Evolutionary conservation across 2,797 vertebrate species (phyloP), one percentile per base, ranked within the genome.

Genomic region (Margarornis squamiger): DNA sequence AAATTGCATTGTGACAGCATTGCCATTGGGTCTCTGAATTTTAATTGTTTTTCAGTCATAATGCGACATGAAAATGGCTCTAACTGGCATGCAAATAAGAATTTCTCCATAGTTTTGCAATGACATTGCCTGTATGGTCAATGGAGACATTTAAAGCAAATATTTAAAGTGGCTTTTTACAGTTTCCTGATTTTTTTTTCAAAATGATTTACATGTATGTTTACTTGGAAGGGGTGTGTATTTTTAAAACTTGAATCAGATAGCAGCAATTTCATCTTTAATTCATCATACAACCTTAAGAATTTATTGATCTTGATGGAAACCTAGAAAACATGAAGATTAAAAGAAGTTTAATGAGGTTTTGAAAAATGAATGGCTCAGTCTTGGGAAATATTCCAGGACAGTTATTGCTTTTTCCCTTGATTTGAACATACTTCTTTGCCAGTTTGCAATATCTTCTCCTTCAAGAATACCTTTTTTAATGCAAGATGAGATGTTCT

Each of bases 31-130:
- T 92, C 73, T 91, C 86, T 41, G 73, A 92, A 85, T 94, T 93
- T 90, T 96, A 96, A 94, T 95, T 95, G 88, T 82, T 94, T 96
- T 92, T 79, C 88, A 79, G 67, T 93, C 79, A 86, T 84, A 93
- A 91, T 78, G 63, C 46, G 77, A 83, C 78, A 92, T 18, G 46
- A 90, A 95, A 95, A 90, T 5, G 8, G 18, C 34, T 83, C 38
- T 78, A 88, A 92, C 93, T 92, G 54, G 26, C 71, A 58, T 58
- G 48, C 38, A 87, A 82, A 74, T 91, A 76, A 70, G 14, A 4
- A 63, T 68, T 30, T 57, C 68, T 86, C 57, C 30, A 38, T 41
- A 51, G 43, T 86, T 95, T 76, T 82, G 11, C 20, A 59, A 26
- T 81, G 59, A 18, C 52, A 72, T 70, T 94, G 49, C 21, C 27